Base-by-base conservation (phyloP, 2,113 vertebrate species). In the Xiphorhynchus elegans region DNA sequence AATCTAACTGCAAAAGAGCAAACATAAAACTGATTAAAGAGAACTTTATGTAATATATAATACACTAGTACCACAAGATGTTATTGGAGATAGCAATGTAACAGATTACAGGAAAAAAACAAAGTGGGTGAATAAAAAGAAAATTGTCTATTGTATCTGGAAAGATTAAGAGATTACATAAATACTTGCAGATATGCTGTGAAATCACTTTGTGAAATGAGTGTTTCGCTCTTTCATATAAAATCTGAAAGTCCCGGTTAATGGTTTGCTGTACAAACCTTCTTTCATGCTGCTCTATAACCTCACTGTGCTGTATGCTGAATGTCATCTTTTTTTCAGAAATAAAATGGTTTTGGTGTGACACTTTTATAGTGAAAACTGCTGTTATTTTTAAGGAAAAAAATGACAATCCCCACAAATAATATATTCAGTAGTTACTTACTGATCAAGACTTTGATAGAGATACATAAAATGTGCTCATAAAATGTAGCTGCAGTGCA, bases 261-360 rank as follows among this genome's bases (percentile, higher is more conserved):
- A 28, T 19, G 4, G 7, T 56, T 87, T 89, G 53, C 24, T 66
- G 4, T 66, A 33, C 3, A 31, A 84, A 7, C 11, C 13, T 42
- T 50, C 46, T 58, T 52, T 74, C 66, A 42, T 0, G 0, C 11
- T 66, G 21, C 31, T 78, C 31, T 19, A 4, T 37, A 56, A 4
- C 19, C 17, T 60, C 16, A 42, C 6, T 35, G 6, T n/a, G 5
- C 6, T 33, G 31, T 59, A 33, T 52, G 18, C 2, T 31, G 47
- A 47, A 85, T 68, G 9, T 24, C 0, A 2, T 15, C 14, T 3
- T 7, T 5, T 50, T 68, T 76, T 79, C 47, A 80, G 37, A 52
- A 72, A 28, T 11, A 21, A 50, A 50, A 15, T 50, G 5, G 7
- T 1, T 59, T 75, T 72, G 15, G 7, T 63, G 29, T 24, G 13